Percentiles rank a stretch among this genome's conserved stretches.
Conservation (phyloP, 2,797 vertebrate species). For the Micrastur ruficollis region DNA sequence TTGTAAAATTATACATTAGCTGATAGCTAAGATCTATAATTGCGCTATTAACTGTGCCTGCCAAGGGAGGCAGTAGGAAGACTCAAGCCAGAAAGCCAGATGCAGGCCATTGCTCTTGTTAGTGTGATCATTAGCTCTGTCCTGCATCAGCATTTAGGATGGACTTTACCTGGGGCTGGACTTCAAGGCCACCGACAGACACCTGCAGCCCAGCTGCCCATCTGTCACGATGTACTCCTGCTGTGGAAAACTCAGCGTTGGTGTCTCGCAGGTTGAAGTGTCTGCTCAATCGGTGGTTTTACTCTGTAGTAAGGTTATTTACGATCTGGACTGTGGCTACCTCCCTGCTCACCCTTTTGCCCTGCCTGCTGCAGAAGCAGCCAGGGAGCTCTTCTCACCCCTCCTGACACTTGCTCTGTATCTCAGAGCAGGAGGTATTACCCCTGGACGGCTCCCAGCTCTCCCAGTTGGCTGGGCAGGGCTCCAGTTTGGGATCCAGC, state of each 20-base stretch:
- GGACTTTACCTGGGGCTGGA: neutral
- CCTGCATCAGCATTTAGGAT: neutral
- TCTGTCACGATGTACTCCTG: accelerated
- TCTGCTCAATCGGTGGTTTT: neutral
- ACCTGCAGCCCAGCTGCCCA: accelerated
- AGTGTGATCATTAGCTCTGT: neutral
- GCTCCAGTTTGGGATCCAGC: neutral
- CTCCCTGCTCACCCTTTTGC: neutral
- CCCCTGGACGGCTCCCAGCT: neutral
- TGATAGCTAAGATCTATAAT: neutral
- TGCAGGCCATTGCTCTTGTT: neutral
- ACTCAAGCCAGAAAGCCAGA: neutral
- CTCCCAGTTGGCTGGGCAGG: neutral
- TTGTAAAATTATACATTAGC: neutral
- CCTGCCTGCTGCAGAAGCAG: neutral
- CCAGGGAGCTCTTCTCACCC: neutral
- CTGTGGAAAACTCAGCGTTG: neutral
- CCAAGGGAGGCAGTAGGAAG: neutral
- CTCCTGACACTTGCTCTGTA: neutral
- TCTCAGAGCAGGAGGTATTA: neutral
- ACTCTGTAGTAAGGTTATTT: neutral
- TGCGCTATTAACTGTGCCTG: neutral
- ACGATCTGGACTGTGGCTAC: neutral
- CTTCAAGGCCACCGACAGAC: neutral
- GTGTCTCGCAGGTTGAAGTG: neutral